Base-by-base conservation (phyloP, 1,140 invertebrate species). In the Pissodes strobi region DNA sequence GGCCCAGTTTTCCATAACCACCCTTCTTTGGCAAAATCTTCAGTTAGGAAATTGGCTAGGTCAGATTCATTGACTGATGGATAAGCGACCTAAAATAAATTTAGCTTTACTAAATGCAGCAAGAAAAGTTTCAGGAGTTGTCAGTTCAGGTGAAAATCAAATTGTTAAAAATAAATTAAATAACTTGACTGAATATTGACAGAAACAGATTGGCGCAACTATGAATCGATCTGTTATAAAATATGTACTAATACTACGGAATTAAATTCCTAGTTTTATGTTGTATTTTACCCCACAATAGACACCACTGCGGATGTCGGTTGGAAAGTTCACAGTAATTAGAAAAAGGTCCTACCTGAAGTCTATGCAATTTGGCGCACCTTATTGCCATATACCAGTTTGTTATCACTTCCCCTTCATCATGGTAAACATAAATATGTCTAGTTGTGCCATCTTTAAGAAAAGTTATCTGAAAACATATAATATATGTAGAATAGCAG, bases 1-100 rank as follows among this genome's bases (percentile, higher is more conserved):
- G 93, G 92, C 1, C 93, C 93, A 5, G 92, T 94, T 82, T 96
- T 91, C 87, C 86, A 91, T n/a, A 96, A 79, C 85, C 88, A 94
- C 6, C 93, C 93, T 82, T 95, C 93, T 68, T 87, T 84, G 0
- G 86, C 79, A 78, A 94, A 95, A 77, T 94, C 91, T 74, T 86
- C 85, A 0, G 90, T 91, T 15, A 95, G 79, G 64, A 87, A 85
- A 12, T 84, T 81, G 0, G 90, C 79, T 58, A 95, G 79, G 74
- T 94, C 91, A n/a, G 82, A 82, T 70, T 92, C 88, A 58, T 83
- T 85, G 2, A 86, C 87, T 41, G 88, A 86, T 10, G 93, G 93
- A 80, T 90, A 93, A 15, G 92, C 92, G 8, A 94, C 86, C 61
- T 64, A 48, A 38, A 38, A 25, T 5, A 27, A 27, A 27, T 9